A percentile compares a stretch with the other conserved stretches of the same genome.
phyloP scores from a whole-genome alignment of 2,888 invertebrate genomes.

The Laspeyria flexula region DNA sequence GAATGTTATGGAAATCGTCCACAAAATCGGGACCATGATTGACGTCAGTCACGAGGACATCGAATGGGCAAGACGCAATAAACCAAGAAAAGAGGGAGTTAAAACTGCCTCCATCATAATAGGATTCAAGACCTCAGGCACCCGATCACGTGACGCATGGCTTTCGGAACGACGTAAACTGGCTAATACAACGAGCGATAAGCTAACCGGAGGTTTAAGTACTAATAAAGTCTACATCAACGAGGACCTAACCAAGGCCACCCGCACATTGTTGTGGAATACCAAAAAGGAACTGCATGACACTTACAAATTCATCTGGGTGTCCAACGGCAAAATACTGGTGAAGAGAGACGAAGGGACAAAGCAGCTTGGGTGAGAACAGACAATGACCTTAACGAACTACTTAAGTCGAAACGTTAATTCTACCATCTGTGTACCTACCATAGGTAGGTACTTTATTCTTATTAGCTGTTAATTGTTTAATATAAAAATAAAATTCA shows the following conservation, averaged over 20 bases:
- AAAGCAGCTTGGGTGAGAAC: background rate
- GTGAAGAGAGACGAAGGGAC: conserved; percentile 9
- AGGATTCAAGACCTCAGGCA: conserved; percentile 5
- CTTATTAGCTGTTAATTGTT: background rate
- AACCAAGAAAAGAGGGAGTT: background rate
- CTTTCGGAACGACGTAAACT: conserved; percentile 5
- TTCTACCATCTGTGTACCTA: too few species aligned
- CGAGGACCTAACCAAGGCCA: background rate
- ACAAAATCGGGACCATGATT: background rate
- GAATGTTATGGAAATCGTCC: background rate
- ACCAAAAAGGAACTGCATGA: conserved; percentile 10
- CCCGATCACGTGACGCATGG: conserved; percentile 6
- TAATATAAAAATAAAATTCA: background rate
- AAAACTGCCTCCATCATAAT: conserved; percentile 7
- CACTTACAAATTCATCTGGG: conserved; percentile 6
- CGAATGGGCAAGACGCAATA: conserved; percentile 3
- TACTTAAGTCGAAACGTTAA: background rate
- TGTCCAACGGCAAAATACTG: conserved; percentile 6
- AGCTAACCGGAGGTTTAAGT: conserved; percentile 3
- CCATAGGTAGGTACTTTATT: background rate
- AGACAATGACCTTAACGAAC: background rate
- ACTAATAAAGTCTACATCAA: conserved; percentile 7
- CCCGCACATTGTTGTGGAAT: background rate
- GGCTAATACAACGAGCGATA: background rate
- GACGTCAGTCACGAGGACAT: conserved; percentile 1